Base-by-base conservation (phyloP, 1,140 invertebrate species). In the Paraescarpia echinospica region DNA sequence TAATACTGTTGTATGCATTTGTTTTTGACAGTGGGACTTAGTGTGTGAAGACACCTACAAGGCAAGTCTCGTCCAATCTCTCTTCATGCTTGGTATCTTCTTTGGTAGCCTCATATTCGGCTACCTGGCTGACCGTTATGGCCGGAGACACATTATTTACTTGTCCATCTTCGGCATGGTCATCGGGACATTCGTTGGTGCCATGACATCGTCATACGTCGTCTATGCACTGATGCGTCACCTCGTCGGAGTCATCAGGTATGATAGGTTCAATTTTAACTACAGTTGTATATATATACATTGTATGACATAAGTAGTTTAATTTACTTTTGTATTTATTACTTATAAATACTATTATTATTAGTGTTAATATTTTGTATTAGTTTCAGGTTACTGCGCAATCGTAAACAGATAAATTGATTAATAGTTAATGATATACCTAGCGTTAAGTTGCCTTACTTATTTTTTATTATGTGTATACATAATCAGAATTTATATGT, bases 41-140 rank as follows among this genome's bases (percentile, higher is more conserved):
- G 91, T 93, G n/a, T 93, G 93, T 88, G 92, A 88, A 33, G 33
- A 93, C 0, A 88, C 92, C 33, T 93, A 93, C 92, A 93, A 93
- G 92, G 88, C 92, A 9, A 91, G 91, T 48, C 91, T 93, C 48
- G 89, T 92, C 34, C 93, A 93, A 91, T 93, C 92, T 33, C 35
- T 92, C 34, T 93, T 48, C 91, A 93, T 93, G 93, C 77, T 89
- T n/a, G 93, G 93, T 14, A 59, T 93, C 27, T 91, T 93, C 27
- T 59, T 92, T 51, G 93, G 93, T 48, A 92, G 77, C 31, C 88
- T 93, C 35, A 59, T 93, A 51, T 93, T 90, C 34, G 93, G 93
- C 18, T 93, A 92, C 88, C 22, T 93, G 34, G 92, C 92, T 35
- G 93, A 93, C 91, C 89, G 90, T 33, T 93, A 93, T 41, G 93